These are phyloP conservation scores for Nysson spinosus DNA, from an alignment of 2,888 invertebrate species.

Conservation along the genomic window DNA sequence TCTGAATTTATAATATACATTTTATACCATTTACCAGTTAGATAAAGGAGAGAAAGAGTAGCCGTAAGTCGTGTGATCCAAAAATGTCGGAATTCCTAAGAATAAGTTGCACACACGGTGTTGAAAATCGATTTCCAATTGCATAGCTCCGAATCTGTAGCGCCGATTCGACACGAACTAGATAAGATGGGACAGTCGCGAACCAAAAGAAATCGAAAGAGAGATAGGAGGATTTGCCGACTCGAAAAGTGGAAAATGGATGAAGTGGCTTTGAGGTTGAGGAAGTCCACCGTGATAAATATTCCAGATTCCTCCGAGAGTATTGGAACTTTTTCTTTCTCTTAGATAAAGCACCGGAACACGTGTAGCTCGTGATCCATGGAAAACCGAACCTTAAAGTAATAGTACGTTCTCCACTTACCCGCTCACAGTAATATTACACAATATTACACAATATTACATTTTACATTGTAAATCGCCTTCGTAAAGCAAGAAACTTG, in stretches of 20 bases:
- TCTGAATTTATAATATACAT: no score
- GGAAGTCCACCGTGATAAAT: conserved; percentile 23
- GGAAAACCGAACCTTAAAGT: no score
- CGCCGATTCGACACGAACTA: conserved; percentile 36
- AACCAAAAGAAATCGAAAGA: background rate
- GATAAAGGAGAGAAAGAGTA: conserved; percentile 52
- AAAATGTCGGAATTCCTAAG: conserved; percentile 43
- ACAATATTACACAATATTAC: no score
- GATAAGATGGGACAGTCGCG: conserved; percentile 33
- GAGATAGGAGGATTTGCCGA: conserved; percentile 21
- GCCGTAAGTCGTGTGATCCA: conserved; percentile 46
- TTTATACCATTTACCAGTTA: conserved; percentile 22
- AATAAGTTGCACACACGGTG: conserved; percentile 43
- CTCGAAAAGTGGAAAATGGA: conserved; percentile 29
- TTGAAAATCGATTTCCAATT: conserved; percentile 56
- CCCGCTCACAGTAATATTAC: no score
- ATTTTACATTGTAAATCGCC: no score
- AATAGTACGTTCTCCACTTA: no score
- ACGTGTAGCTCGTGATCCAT: no score
- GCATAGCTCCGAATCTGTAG: conserved; percentile 42
- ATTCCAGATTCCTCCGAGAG: conserved; percentile 13
- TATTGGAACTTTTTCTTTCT: no score
- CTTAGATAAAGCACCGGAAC: no score
- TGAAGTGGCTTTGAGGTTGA: conserved; percentile 14
- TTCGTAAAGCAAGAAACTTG: no score